phyloP scores from a whole-genome alignment of 2,113 vertebrate species.

The Pavo muticus region DNA sequence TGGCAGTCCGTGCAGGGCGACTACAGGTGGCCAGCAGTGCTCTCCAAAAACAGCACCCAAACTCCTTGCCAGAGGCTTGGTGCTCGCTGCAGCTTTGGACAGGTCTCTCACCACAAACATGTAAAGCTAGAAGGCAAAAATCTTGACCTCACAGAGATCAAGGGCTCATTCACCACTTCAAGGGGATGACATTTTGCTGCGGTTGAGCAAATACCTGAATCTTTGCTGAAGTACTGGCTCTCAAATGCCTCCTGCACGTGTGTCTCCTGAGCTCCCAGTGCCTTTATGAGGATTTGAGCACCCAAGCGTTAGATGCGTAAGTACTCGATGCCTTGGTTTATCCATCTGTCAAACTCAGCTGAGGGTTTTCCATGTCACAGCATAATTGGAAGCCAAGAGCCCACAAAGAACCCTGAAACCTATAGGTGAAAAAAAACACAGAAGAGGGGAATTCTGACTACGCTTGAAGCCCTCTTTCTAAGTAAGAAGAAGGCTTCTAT shows the following conservation, averaged over 20 bases:
- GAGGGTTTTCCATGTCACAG: neutral
- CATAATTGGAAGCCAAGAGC: neutral
- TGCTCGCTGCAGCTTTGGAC: neutral
- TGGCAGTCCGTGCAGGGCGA: neutral
- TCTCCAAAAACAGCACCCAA: neutral
- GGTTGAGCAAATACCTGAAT: neutral
- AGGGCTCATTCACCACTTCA: neutral
- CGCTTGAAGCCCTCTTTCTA: conserved; percentile 21
- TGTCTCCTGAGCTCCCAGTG: neutral
- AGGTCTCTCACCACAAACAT: accelerated
- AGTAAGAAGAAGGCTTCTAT: conserved; percentile 51
- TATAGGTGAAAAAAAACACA: neutral
- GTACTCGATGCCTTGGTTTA: neutral
- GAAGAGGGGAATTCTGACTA: neutral
- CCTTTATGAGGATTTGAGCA: accelerated
- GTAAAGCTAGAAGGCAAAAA: neutral
- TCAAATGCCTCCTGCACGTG: accelerated
- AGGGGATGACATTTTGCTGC: neutral
- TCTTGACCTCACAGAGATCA: neutral
- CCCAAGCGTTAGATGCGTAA: neutral
- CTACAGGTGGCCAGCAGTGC: neutral
- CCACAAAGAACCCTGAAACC: neutral
- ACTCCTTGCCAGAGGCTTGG: neutral
- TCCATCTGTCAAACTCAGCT: neutral
- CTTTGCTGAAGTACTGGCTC: neutral